Evolutionary conservation across 2,888 invertebrate genomes (phyloP).

Genomic region (Rugalucina vietnamica): DNA sequence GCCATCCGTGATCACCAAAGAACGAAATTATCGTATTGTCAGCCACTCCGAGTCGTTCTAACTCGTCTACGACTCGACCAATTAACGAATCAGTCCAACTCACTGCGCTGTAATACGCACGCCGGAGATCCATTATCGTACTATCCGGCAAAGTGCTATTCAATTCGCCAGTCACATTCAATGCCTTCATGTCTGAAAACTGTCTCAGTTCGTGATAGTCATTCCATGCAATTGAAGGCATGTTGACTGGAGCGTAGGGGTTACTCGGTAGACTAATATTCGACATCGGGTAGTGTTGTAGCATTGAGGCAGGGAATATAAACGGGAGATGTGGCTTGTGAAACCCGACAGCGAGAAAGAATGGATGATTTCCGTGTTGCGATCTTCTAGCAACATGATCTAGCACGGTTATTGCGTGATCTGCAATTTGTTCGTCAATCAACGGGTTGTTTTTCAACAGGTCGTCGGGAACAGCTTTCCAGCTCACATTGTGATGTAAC

Average conservation of each 20-base stretch:
- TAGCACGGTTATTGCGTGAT: constrained; percentile 88
- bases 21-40: constrained; percentile 69
- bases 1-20: constrained; percentile 73
- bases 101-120: constrained; percentile 67
- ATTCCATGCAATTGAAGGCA: constrained; percentile 73
- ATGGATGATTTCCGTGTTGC: constrained; percentile 85
- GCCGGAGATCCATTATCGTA: constrained; percentile 54
- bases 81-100: constrained; percentile 65
- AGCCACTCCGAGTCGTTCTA: constrained; percentile 54
- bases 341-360: constrained; percentile 93
- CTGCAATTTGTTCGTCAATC: constrained; percentile 90
- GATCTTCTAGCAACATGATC: constrained; percentile 61
- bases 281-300: constrained; percentile 86
- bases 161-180: constrained; percentile 65
- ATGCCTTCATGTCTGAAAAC: constrained; percentile 59
- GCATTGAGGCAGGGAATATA: constrained; percentile 90
- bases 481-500: constrained; percentile 43
- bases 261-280: constrained; percentile 64
- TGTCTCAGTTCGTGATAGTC: constrained; percentile 61
- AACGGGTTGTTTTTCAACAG: constrained; percentile 86
- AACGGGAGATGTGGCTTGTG: constrained; percentile 96
- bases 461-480: constrained; percentile 64
- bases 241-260: constrained; percentile 62
- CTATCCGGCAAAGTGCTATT: constrained; percentile 69
- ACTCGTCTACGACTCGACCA: constrained; percentile 55